Percentiles rank a stretch among this genome's conserved stretches.
Conservation (phyloP, 37 sponge, comb jelly and placozoan genomes). For the Oopsacas minuta region DNA sequence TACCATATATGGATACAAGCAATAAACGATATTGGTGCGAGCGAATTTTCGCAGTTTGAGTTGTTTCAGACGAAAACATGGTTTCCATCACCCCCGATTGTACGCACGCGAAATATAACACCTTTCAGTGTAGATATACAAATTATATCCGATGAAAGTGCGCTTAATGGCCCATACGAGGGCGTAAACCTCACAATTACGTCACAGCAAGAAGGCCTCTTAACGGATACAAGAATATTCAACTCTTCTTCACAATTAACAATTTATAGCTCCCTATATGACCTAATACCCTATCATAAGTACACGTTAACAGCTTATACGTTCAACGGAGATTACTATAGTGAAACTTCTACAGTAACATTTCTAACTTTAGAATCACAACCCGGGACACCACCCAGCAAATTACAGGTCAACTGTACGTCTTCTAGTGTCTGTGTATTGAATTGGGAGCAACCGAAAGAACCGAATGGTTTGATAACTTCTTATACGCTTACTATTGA, state of each 20-base stretch:
- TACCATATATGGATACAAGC: neutral
- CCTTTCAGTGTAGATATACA: neutral
- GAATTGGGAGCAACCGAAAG: neutral
- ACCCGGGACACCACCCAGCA: neutral
- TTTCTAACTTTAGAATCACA: neutral
- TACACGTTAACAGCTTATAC: neutral
- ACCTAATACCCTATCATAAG: neutral
- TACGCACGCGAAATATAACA: neutral
- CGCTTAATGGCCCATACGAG: neutral
- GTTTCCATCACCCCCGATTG: neutral
- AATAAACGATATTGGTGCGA: neutral
- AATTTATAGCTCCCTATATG: neutral
- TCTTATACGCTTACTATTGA: neutral
- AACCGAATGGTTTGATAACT: neutral
- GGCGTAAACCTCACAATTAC: neutral
- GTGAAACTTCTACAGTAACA: neutral
- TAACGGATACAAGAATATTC: neutral
- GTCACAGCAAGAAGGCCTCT: neutral
- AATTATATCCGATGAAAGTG: neutral
- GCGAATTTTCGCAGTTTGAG: neutral
- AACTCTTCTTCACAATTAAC: neutral
- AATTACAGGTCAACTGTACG: neutral
- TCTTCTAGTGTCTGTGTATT: neutral
- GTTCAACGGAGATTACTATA: neutral
- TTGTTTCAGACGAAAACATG: neutral